phyloP scores from a whole-genome alignment of 2,797 vertebrate species.

The Oryzias sinensis region DNA sequence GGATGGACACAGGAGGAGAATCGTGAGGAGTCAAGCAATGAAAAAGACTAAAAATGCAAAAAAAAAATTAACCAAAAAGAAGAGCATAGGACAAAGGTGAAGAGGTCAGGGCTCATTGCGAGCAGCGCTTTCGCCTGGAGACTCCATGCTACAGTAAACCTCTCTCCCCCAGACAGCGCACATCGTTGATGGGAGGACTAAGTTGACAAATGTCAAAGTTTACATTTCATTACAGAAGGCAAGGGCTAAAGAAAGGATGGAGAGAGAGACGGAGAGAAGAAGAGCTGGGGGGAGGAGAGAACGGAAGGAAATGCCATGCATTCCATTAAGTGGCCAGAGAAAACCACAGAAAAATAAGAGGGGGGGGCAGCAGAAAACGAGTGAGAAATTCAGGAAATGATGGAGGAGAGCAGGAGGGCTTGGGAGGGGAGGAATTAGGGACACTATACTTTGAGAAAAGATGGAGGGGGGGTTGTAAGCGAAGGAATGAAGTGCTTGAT shows the following conservation, averaged over 20 bases:
- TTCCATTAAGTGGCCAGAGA: conserved; percentile 73
- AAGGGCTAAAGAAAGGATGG: conserved; percentile 19
- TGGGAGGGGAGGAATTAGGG: conserved; percentile 19
- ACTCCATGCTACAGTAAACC: conserved; percentile 42
- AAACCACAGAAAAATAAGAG: conserved; percentile 50
- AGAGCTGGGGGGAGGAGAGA: conserved; percentile 18
- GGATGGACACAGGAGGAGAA: neutral
- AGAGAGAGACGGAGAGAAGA: conserved; percentile 18
- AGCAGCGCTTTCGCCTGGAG: conserved; percentile 36
- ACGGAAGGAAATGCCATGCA: conserved; percentile 69
- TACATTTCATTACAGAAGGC: conserved; percentile 67
- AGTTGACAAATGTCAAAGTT: conserved; percentile 74
- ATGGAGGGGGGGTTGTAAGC: conserved; percentile 27
- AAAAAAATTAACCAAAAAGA: conserved; percentile 32
- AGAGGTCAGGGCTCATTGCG: conserved; percentile 35
- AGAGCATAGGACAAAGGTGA: conserved; percentile 16
- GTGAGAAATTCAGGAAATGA: conserved; percentile 46
- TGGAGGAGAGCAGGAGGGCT: conserved; percentile 20
- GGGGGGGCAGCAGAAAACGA: conserved; percentile 32
- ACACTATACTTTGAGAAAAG: conserved; percentile 34
- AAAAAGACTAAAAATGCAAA: conserved; percentile 22
- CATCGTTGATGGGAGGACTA: conserved; percentile 50
- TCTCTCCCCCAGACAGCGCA: conserved; percentile 22
- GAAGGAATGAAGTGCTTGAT: conserved; percentile 57
- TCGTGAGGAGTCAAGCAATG: conserved; percentile 15